Evolutionary conservation across 2,797 vertebrate genomes (phyloP), one percentile per base, ranked within the genome.

Genomic region (Tympanoctomys barrerae): DNA sequence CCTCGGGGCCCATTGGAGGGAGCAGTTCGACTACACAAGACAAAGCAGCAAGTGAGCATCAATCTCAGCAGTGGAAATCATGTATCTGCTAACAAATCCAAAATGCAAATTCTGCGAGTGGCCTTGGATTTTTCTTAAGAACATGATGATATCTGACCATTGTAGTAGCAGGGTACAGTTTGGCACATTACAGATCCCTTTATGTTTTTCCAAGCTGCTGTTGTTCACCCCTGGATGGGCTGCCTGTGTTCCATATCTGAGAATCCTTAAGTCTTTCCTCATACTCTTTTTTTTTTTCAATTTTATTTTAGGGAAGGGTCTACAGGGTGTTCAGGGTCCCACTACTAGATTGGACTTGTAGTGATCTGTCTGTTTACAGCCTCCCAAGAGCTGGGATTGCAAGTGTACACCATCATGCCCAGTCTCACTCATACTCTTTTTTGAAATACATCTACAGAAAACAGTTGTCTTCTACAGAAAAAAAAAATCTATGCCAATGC

Each of bases 381-480:
- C 42, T 42, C 42, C 42, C 42, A 42, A 42, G 42, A 42, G 42
- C 42, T 42, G 42, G 3, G 42, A 42, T 42, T 42, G 4, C 42
- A 42, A 42, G 4, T 42, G 42, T 42, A 42, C 42, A 42, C 42
- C 42, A 42, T 42, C 42, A 42, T 5, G 42, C 42, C 42, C 42
- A 42, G 4, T 42, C 42, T 42, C 42, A 19, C 33, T 39, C 87
- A 12, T 59, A 26, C 57, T 66, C 66, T 91, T 85, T 79, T 94
- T 13, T 91, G 73, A 77, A 89, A 46, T 73, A 10, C 26, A 24
- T 82, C 36, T n/a, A 11, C 26, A 54, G 54, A 57, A 57, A 57
- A 46, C 49, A 61, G 49, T 80, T 70, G 2, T 78, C 85, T 87
- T 82, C 46, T 90, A 4, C n/a, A 83, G 75, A 93, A 91, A 85